Base-by-base conservation (phyloP, 1,140 invertebrate species). In the Pantala flavescens region DNA sequence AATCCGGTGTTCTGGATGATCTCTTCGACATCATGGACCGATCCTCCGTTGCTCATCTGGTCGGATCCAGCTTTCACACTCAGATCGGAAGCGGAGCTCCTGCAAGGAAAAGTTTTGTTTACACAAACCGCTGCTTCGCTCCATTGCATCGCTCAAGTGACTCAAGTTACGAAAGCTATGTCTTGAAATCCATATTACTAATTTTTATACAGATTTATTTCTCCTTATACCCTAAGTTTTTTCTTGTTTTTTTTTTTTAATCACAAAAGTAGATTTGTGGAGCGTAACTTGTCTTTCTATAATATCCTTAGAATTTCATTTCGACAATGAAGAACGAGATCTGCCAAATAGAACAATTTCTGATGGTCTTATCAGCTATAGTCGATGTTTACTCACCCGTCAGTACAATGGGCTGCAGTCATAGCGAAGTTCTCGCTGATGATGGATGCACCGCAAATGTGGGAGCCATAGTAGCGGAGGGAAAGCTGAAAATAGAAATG, bases 381-480 rank as follows among this genome's bases (percentile, higher is more conserved):
- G 24, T 36, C 0, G 24, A 24, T 55, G 63, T 9, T 42, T n/a
- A 71, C 76, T 78, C 77, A 83, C 82, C 81, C 78, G 76, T 79
- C 78, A 14, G 86, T 81, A 76, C 86, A 87, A 78, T 87, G 86
- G 73, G 82, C 85, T n/a, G 85, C 86, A 28, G 85, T 85, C 43
- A 87, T 23, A 42, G 83, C 80, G 81, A 82, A 86, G 42, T 82
- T 77, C 55, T 78, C 76, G 72, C 81, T 81, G 75, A 86, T 81
- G 74, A 87, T 81, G 19, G 84, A 81, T 21, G 83, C 86, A 24
- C 86, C 86, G 77, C 86, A 87, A 43, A 80, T 77, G 78, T 86
- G 85, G 7, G 76, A 72, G 23, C 73, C 77, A 71, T 79, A 78
- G 71, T 79, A 78, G 24, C 75, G 77, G 24, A 82, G 74, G 24